Base-by-base conservation (phyloP, 2,797 vertebrate genomes). In the Oreortyx pictus region DNA sequence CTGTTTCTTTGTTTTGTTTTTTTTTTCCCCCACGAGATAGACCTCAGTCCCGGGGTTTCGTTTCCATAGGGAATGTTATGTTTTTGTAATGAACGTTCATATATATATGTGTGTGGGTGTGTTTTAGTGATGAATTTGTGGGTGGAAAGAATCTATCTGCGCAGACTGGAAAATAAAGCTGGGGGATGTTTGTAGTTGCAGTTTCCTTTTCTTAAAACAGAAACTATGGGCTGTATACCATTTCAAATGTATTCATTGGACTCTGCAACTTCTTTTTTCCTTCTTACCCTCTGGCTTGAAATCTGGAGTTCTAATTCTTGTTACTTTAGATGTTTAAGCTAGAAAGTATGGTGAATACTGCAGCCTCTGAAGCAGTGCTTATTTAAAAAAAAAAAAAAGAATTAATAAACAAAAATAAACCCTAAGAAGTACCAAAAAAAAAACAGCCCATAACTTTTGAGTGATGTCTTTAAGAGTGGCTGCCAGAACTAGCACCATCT, bases 91-190 rank as follows among this genome's bases (percentile, higher is more conserved):
- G 23, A 64, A 24, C 60, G 56, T 7, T 74, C 12, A 3, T 0
- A 0, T 14, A 4, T 41, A 3, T 0, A 0, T 16, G 3, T 41
- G 13, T 56, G 57, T 90, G 24, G 39, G 8, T 1, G 2, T 4
- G 0, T 88, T 89, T 60, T 49, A 49, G n/a, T 39, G 52, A 24
- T 31, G 56, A 66, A 23, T 47, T 70, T 71, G 7, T 80, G 41
- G 8, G 6, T 66, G 18, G 18, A 41, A 25, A 65, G 71, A 23
- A 72, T 7, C 7, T 16, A 2, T 46, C 9, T 39, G 0, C 70
- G 19, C 29, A 85, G 35, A 14, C 22, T 39, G 43, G 17, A 7
- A 7, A 9, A 8, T 73, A 68, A 81, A 73, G 64, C 23, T 47
- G 49, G 73, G 44, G 67, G 18, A 4, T 77, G 20, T 27, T 68